These are phyloP conservation scores for Acrobasis consociella DNA, from an alignment of 2,888 invertebrate species.

Conservation along the genomic window DNA sequence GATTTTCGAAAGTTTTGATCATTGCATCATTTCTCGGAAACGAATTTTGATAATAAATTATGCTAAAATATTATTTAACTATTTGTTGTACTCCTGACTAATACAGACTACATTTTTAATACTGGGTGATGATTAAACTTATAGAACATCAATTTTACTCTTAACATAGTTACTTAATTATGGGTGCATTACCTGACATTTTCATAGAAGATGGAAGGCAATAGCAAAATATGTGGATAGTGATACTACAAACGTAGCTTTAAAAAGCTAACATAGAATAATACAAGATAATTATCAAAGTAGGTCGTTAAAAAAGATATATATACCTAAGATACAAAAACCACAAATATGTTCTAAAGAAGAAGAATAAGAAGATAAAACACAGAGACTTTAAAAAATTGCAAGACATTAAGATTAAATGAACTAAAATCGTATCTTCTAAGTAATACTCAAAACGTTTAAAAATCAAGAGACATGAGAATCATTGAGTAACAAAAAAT, in stretches of 20 bases:
- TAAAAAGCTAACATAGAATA: not conserved
- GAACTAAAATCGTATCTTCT: no score
- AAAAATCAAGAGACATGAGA: no score
- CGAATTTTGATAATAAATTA: not conserved
- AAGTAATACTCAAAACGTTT: no score
- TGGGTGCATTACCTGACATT: not conserved
- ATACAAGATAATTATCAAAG: no score
- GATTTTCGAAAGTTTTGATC: slow-evolving; percentile 26
- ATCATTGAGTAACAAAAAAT: no score
- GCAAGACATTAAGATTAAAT: no score
- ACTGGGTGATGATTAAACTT: not conserved
- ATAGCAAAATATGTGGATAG: not conserved
- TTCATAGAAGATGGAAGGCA: slow-evolving; percentile 3
- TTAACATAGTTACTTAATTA: not conserved
- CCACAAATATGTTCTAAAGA: no score
- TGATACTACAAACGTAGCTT: not conserved
- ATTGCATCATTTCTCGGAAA: not conserved
- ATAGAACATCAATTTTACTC: not conserved
- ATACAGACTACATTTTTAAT: not conserved
- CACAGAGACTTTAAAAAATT: no score
- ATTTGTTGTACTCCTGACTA: not conserved
- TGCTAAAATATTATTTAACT: not conserved
- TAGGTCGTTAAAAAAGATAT: no score
- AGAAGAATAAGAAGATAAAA: no score
- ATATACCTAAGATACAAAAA: no score